Evolutionary conservation across 2,797 vertebrate genomes (phyloP), one percentile per base, ranked within the genome.

Genomic region (Sebastes diaconus): DNA sequence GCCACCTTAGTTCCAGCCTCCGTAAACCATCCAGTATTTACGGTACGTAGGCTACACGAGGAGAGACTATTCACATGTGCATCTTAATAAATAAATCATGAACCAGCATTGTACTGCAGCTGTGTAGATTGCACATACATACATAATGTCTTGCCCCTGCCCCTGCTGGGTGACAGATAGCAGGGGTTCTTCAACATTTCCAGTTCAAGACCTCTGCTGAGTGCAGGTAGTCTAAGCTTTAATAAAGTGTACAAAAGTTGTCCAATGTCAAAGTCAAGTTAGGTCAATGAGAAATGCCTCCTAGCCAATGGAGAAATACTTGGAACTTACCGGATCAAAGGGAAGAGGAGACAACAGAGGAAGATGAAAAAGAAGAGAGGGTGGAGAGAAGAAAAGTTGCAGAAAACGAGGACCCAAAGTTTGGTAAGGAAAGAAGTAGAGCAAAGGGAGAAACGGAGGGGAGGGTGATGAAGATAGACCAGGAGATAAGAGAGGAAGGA

Each of bases 281-380:
- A 71, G 77, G 84, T 74, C 77, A 75, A 77, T 81, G 79, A 75
- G 63, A 81, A 88, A 81, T 29, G 52, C 79, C 84, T 82, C 55
- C 73, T 1, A 71, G 78, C 78, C 55, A 73, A 32, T 18, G 32
- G 34, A 81, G 70, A 63, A 84, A 50, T 68, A 68, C 10, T 64
- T 50, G 36, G 24, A 80, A 81, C 39, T 75, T 14, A 32, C 25
- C 7, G 63, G 81, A 89, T 89, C 75, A 81, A 89, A 91, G 67
- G 30, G 55, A 32, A 84, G n/a, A 73, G 74, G 75, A 82, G 72
- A 83, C 64, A 80, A 83, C 50, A 42, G 68, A 52, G 39, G 42
- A 5, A 60, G 55, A 67, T 8, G 27, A 54, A 50, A 67, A 59
- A 67, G 29, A 55, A 57, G 1, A 22, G 13, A 46, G 24, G 11